Conservation (phyloP, 2,888 invertebrate species). For the Hyposoter dolosus region DNA sequence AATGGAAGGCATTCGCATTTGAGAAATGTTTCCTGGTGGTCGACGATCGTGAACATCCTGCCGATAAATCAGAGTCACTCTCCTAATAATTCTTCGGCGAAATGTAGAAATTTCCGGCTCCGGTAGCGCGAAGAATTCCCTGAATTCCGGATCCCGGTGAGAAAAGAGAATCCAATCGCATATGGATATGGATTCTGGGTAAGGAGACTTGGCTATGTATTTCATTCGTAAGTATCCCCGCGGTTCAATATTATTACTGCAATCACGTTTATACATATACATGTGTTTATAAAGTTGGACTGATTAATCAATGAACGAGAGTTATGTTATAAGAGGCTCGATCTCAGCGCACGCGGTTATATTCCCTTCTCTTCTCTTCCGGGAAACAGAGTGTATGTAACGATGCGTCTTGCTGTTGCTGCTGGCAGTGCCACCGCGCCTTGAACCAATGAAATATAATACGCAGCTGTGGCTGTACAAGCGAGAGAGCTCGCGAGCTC, state of each 20-base stretch:
- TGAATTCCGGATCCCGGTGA: slow-evolving; percentile 23
- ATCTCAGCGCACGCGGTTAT: slow-evolving; percentile 35
- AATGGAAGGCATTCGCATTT: neutral
- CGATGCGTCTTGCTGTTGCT: slow-evolving; percentile 19
- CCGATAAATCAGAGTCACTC: slow-evolving; percentile 23
- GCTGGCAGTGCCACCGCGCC: slow-evolving; percentile 46
- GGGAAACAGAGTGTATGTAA: slow-evolving; percentile 39
- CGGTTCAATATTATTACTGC: slow-evolving; percentile 41
- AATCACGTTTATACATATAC: slow-evolving; percentile 26
- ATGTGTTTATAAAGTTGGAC: slow-evolving; percentile 22
- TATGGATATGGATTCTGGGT: neutral
- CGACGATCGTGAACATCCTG: slow-evolving; percentile 2
- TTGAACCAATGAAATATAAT: slow-evolving; percentile 65
- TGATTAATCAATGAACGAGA: slow-evolving; percentile 63
- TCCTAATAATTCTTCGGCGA: neutral
- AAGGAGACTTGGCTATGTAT: neutral
- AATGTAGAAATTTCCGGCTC: neutral
- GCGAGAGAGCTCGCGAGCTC: slow-evolving; percentile 30
- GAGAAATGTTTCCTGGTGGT: neutral
- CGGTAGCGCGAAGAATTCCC: slow-evolving; percentile 18
- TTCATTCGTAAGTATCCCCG: slow-evolving; percentile 7
- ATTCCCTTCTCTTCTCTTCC: slow-evolving; percentile 51
- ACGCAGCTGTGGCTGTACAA: slow-evolving; percentile 62
- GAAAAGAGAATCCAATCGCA: slow-evolving; percentile 31
- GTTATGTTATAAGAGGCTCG: slow-evolving; percentile 43